phyloP scores from a whole-genome alignment of 2,797 vertebrate genomes.

The Peromyscus nudipes region DNA sequence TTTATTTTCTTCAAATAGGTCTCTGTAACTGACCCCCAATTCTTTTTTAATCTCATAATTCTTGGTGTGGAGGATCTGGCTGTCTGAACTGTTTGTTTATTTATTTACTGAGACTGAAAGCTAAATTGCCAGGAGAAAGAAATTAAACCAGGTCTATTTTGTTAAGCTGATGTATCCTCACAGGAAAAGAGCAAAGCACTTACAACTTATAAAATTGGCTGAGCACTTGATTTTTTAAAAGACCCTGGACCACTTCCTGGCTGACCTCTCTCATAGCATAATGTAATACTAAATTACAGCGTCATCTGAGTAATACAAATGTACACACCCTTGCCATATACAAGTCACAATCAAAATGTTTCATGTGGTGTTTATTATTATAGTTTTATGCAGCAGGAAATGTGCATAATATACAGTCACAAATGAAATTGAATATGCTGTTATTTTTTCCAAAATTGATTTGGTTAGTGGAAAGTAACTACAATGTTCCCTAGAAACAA shows the following conservation, averaged over 20 bases:
- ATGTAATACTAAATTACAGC: slow-evolving; percentile 63
- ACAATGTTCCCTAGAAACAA: slow-evolving; percentile 57
- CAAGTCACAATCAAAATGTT: slow-evolving; percentile 51
- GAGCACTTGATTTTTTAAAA: slow-evolving; percentile 58
- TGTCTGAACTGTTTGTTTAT: slow-evolving; percentile 8
- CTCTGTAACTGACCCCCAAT: slow-evolving; percentile 12
- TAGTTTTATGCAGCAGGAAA: slow-evolving; percentile 58
- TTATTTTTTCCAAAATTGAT: slow-evolving; percentile 62
- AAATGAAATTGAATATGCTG: slow-evolving; percentile 62
- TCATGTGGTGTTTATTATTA: slow-evolving; percentile 57
- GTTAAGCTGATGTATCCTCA: slow-evolving; percentile 54
- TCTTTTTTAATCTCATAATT: slow-evolving; percentile 61
- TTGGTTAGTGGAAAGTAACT: slow-evolving; percentile 19
- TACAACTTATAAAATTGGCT: slow-evolving; percentile 70
- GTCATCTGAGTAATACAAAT: slow-evolving; percentile 52
- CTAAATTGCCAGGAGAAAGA: slow-evolving; percentile 68
- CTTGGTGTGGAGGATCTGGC: slow-evolving; percentile 3
- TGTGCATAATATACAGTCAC: slow-evolving; percentile 25
- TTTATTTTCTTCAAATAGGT: slow-evolving; percentile 56
- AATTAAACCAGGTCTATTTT: slow-evolving; percentile 67
- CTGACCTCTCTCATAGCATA: slow-evolving; percentile 55
- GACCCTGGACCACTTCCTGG: slow-evolving; percentile 60
- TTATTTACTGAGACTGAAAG: slow-evolving; percentile 18
- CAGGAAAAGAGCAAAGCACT: slow-evolving; percentile 63
- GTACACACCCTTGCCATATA: slow-evolving; percentile 53